Evolutionary conservation across 2,888 invertebrate genomes (phyloP).

Genomic region (Acanthosepion lycidas): DNA sequence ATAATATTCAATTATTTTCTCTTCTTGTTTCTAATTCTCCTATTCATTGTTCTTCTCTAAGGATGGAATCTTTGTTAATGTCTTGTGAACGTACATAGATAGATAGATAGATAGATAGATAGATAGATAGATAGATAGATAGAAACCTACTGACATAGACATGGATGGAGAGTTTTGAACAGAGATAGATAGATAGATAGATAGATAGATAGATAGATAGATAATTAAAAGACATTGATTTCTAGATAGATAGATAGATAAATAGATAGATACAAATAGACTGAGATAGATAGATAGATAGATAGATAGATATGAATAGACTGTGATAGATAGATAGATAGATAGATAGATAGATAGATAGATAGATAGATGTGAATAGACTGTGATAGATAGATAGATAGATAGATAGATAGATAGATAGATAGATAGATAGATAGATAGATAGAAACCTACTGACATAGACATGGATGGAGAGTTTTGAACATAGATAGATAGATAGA

Average conservation of each 20-base stretch:
- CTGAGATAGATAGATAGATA: background rate
- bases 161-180: background rate
- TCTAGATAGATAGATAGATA: background rate
- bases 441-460: background rate
- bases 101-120: background rate
- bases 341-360: background rate
- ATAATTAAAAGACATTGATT: too few species aligned
- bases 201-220: background rate
- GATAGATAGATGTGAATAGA: too few species aligned
- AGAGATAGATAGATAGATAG: background rate
- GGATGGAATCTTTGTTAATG: too few species aligned
- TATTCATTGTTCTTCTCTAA: too few species aligned
- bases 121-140: background rate
- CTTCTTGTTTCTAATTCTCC: too few species aligned
- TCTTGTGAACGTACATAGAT: background rate
- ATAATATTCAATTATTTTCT: too few species aligned
- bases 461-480: background rate
- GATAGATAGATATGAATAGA: background rate
- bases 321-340: background rate
- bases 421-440: background rate
- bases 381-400: background rate
- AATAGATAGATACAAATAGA: too few species aligned
- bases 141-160: background rate
- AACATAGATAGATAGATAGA: conserved; percentile 13
- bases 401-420: background rate